Conservation (phyloP, 2,113 vertebrate species). For the Strix aluco region DNA sequence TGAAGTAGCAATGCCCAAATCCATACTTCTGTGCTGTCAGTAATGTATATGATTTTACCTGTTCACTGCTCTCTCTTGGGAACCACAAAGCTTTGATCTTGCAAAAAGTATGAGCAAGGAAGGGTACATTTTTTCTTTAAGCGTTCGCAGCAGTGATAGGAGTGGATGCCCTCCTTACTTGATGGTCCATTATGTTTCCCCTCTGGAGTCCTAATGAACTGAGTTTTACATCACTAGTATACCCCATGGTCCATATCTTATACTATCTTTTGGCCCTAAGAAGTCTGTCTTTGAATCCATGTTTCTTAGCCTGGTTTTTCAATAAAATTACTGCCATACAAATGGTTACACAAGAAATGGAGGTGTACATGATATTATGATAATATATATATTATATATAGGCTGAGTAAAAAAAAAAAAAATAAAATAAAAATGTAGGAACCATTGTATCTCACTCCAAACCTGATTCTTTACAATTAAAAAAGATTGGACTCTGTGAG, state of each 20-base stretch:
- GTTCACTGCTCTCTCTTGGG: no score
- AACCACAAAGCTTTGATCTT: not conserved
- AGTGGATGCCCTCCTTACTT: not conserved
- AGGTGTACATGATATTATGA: not conserved
- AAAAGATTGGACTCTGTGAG: not conserved
- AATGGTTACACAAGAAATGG: not conserved
- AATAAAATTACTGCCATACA: not conserved
- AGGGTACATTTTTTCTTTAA: not conserved
- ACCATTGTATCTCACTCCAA: not conserved
- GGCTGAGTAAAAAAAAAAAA: not conserved
- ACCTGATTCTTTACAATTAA: not conserved
- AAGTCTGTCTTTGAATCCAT: not conserved
- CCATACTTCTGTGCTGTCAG: not conserved
- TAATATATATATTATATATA: no score
- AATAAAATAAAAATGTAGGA: not conserved
- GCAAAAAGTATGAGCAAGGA: not conserved
- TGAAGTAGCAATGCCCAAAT: not conserved
- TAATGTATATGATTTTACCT: not conserved
- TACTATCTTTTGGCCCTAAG: not conserved
- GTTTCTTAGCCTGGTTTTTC: not conserved
- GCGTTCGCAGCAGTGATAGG: not conserved
- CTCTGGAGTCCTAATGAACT: not conserved
- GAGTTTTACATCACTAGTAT: fast-evolving
- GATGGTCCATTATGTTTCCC: no score
- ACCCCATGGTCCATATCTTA: not conserved